Evolutionary conservation across 2,888 invertebrate genomes (phyloP), one percentile per base, ranked within the genome.

Genomic region (Torymus texanus): DNA sequence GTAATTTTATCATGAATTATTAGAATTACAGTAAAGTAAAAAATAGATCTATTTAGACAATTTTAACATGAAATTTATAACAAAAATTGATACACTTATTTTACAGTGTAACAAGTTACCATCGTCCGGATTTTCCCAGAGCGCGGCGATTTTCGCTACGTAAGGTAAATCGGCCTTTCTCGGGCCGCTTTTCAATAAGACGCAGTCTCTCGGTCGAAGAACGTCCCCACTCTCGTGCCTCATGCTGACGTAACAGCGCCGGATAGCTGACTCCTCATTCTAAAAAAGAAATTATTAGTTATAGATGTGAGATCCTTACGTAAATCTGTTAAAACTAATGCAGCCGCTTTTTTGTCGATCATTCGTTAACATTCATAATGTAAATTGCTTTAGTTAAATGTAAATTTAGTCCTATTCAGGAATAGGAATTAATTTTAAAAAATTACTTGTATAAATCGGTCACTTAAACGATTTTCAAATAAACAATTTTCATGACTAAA

Each of bases 61-160:
- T 8, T 41, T 41, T 41, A 41, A 41, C 41, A 8, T 41, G 41
- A 41, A 41, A 41, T 53, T 53, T 16, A 63, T 55, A 41, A 70
- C 4, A 0, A 18, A 59, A 63, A 62, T 8, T 63, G 21, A 59
- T 70, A 70, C 58, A 18, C 0, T 56, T 41, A 16, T 29, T n/a
- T 50, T 41, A 12, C 51, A 68, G 41, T 41, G 41, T 41, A 41
- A 41, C 8, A 41, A 41, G 1, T 41, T 90, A 97, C 98, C 97
- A 90, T 97, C 96, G 75, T 96, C 95, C 2, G 97, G 96, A 92
- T 97, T 97, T 91, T 98, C 97, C 97, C 98, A 98, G 53, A 98
- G 93, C 79, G 96, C 95, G 74, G 97, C 96, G 82, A 98, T 96
- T 91, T 98, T 96, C 70, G 98, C 98, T 73, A 98, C 97, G 91